Percentiles rank a stretch among this genome's conserved stretches.
Conservation (phyloP, 1,140 invertebrate genomes). For the Aphelinus certus region DNA sequence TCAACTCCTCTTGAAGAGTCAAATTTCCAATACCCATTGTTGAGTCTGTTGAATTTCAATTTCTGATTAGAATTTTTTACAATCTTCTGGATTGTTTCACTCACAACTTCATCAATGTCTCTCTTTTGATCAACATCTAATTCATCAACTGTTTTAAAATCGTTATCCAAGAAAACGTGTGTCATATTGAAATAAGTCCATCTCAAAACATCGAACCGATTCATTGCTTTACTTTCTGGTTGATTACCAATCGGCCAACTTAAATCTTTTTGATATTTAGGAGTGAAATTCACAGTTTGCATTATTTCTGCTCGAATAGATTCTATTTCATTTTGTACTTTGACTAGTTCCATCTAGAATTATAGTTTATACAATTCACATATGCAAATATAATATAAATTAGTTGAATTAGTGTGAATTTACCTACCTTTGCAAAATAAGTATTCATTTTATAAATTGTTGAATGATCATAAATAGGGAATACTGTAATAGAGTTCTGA, state of each 20-base stretch:
- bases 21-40: slow-evolving; percentile 86
- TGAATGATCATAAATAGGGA: slow-evolving; percentile 72
- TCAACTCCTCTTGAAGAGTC: slow-evolving; percentile 89
- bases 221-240: slow-evolving; percentile 72
- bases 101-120: slow-evolving; percentile 76
- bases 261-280: slow-evolving; percentile 62
- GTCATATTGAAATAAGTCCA: slow-evolving; percentile 87
- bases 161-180: slow-evolving; percentile 80
- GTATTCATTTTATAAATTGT: slow-evolving; percentile 78
- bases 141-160: slow-evolving; percentile 70
- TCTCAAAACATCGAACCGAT: slow-evolving; percentile 85
- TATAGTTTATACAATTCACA: background rate
- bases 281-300: slow-evolving; percentile 50
- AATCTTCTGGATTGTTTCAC: slow-evolving; percentile 69
- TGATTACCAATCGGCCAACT: slow-evolving; percentile 87
- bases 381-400: slow-evolving; percentile 34
- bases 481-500: slow-evolving; percentile 71
- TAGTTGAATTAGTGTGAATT: too few relatives aligned
- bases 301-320: slow-evolving; percentile 62
- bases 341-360: slow-evolving; percentile 64
- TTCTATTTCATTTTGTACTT: slow-evolving; percentile 65
- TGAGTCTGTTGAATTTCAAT: slow-evolving; percentile 69
- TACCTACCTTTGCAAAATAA: slow-evolving; percentile 73
- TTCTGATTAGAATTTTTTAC: slow-evolving; percentile 67
- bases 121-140: slow-evolving; percentile 70